Percentiles rank a stretch among this genome's conserved stretches.
Conservation (phyloP, 2,113 vertebrate genomes). For the Solea senegalensis region DNA sequence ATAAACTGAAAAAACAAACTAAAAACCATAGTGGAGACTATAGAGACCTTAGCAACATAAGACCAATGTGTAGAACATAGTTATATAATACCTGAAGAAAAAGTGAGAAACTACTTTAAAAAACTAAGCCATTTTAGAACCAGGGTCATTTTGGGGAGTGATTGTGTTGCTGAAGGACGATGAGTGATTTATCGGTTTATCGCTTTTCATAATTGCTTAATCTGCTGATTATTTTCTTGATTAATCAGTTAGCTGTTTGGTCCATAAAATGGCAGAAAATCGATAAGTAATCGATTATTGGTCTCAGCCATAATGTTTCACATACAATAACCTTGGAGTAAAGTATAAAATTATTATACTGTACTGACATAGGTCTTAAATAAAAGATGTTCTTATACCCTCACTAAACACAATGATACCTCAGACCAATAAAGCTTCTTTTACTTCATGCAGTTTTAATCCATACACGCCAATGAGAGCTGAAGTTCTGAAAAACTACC, state of each 20-base stretch:
- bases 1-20: slow-evolving; percentile 15
- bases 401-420: neutral
- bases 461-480: neutral
- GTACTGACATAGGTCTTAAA: too few species aligned
- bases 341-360: too few species aligned
- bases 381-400: neutral
- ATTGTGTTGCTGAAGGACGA: neutral
- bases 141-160: neutral
- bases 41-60: neutral
- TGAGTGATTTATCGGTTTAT: neutral
- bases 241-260: too few species aligned
- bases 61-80: neutral
- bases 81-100: too few species aligned
- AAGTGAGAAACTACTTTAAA: neutral
- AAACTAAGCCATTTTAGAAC: neutral
- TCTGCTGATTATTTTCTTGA: too few species aligned
- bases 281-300: too few species aligned
- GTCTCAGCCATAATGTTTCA: too few species aligned
- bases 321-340: too few species aligned
- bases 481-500: too few species aligned
- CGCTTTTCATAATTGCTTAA: too few species aligned
- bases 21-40: neutral
- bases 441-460: neutral
- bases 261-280: too few species aligned
- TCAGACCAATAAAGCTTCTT: neutral